Conservation (phyloP, 1,140 invertebrate genomes). For the Notospermus geniculatus region DNA sequence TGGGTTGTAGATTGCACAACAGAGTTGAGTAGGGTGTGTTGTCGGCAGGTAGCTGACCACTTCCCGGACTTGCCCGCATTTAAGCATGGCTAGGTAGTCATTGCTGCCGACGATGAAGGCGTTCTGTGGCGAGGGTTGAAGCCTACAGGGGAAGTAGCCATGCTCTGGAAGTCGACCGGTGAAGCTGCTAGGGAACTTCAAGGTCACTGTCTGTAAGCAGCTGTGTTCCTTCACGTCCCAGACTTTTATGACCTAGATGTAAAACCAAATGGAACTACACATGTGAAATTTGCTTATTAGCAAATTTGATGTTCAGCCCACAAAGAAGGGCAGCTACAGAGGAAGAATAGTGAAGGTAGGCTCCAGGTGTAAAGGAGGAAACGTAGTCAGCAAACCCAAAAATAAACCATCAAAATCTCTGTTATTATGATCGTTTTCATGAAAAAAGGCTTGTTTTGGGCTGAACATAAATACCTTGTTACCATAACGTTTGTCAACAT, state of each 20-base stretch:
- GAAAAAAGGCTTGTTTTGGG: too few species aligned
- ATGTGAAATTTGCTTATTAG: too few species aligned
- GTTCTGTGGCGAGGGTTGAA: constrained; percentile 38
- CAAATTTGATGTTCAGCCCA: too few species aligned
- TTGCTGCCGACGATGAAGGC: constrained; percentile 51
- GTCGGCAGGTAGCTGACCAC: constrained; percentile 25
- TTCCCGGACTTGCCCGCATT: constrained; percentile 35
- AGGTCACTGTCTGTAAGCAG: constrained; percentile 49
- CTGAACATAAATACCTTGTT: too few species aligned
- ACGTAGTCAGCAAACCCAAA: too few species aligned
- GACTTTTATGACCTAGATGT: constrained; percentile 49
- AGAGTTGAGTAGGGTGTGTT: constrained; percentile 51
- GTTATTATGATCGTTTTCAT: too few species aligned
- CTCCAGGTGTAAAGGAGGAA: too few species aligned
- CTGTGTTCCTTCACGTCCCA: constrained; percentile 55
- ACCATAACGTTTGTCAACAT: too few species aligned
- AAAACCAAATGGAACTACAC: not conserved
- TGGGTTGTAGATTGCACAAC: constrained; percentile 51
- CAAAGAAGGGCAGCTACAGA: too few species aligned
- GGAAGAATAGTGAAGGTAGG: too few species aligned
- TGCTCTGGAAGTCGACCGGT: constrained; percentile 53
- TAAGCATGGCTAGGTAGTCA: constrained; percentile 51
- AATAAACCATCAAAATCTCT: too few species aligned
- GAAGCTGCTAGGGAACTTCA: constrained; percentile 53
- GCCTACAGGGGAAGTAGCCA: constrained; percentile 49